Evolutionary conservation across 2,888 invertebrate genomes (phyloP), one percentile per base, ranked within the genome.

Genomic region (Amblyjoppa proteus): DNA sequence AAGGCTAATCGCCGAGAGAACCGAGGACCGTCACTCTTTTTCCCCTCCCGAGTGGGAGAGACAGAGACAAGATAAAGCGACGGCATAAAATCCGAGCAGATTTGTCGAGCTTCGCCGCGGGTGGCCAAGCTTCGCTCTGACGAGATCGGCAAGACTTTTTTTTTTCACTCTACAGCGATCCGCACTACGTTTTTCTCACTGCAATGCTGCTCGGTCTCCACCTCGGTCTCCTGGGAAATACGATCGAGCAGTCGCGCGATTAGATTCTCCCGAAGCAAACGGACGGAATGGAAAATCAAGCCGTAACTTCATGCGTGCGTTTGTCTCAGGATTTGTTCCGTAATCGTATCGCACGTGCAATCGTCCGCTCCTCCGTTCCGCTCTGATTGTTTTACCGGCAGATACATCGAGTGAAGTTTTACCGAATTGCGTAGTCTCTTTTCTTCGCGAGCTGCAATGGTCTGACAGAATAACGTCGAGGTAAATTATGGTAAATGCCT

Each of bases 1-100:
- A 91, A 89, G 87, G 90, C 88, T 91, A 91, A 92, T 92, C 92
- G 64, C 38, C 9, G n/a, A 25, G 53, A 20, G 16, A 25, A 66
- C 34, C 0, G 9, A 38, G 49, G 53, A 25, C 56, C 38, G 31
- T 6, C 28, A 31, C 20, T 34, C 31, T 34, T 16, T n/a, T 1
- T 16, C 9, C 28, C 25, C 9, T 58, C 11, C 20, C 31, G 25
- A 38, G 25, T 13, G 13, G 11, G 11, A 3, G 3, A 13, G 3
- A 13, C 45, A 28, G 34, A 38, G 25, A 61, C 25, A 31, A 73
- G 16, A 64, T 51, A 53, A 41, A 9, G 34, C 64, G 53, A 61
- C 38, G 31, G 51, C 34, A 71, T 68, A 80, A 74, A 80, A 74
- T 80, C 49, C 56, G 53, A 74, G 45, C 3, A 68, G 56, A 80